Conservation (phyloP, 2,113 vertebrate species). For the Penelope pileata region DNA sequence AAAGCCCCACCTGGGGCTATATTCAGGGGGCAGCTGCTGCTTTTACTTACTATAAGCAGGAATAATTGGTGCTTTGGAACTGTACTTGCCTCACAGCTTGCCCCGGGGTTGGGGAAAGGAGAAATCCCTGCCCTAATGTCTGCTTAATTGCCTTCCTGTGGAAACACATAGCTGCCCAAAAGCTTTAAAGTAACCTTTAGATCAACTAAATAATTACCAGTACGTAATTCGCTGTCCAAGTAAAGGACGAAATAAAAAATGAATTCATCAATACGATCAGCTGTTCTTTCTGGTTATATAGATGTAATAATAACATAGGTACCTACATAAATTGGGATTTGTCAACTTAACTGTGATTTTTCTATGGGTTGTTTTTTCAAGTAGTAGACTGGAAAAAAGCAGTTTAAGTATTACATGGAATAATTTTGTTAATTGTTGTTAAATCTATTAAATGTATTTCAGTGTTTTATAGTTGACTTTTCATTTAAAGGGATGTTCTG, state of each 20-base stretch:
- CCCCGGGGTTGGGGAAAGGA: background rate
- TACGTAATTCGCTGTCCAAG: background rate
- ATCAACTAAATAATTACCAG: background rate
- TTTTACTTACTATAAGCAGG: conserved; percentile 21
- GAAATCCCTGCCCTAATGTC: background rate
- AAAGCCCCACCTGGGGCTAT: background rate
- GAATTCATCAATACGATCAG: background rate
- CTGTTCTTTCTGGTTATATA: background rate
- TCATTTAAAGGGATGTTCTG: background rate
- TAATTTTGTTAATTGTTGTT: background rate
- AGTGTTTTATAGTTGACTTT: background rate
- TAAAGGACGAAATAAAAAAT: background rate
- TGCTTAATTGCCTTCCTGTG: conserved; percentile 4
- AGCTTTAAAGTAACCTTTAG: background rate
- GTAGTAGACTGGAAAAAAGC: background rate
- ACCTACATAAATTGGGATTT: background rate
- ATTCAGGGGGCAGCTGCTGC: conserved; percentile 36
- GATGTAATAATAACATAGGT: background rate
- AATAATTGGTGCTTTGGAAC: conserved; percentile 38
- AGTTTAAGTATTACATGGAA: background rate
- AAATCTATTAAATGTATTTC: background rate
- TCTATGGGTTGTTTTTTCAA: background rate
- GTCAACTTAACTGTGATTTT: background rate
- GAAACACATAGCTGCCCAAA: background rate
- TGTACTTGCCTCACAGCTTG: conserved; percentile 20